Evolutionary conservation across 2,797 vertebrate genomes (phyloP).

Genomic region (Tokudaia muenninki): DNA sequence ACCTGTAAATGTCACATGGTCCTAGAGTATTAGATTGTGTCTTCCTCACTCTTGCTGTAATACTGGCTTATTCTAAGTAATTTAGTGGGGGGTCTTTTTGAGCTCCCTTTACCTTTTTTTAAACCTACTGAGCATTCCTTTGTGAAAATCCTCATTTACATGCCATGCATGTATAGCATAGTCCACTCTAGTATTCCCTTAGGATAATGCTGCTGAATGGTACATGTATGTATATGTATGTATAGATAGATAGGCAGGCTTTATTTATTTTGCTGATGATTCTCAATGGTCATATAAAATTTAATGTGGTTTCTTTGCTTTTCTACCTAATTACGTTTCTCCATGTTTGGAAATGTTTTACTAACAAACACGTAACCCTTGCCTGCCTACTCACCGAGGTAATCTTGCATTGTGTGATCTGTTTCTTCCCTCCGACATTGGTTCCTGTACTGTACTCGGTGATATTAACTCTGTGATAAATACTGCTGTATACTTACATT

Average conservation of each 20-base stretch:
- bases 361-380: constrained; percentile 41
- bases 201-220: constrained; percentile 22
- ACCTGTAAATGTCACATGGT: constrained; percentile 21
- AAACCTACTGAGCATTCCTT: neutral
- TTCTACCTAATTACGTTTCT: constrained; percentile 57
- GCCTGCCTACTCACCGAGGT: neutral
- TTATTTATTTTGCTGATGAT: constrained; percentile 56
- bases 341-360: constrained; percentile 57
- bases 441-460: constrained; percentile 44
- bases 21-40: neutral
- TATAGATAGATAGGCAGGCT: neutral
- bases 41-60: neutral
- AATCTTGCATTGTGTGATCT: neutral
- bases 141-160: constrained; percentile 36
- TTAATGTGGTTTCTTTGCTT: constrained; percentile 34
- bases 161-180: neutral
- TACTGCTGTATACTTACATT: neutral
- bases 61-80: neutral
- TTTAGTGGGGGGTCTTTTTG: constrained; percentile 41
- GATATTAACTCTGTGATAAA: constrained; percentile 52
- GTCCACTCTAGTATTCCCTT: neutral
- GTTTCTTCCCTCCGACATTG: constrained; percentile 7
- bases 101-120: neutral
- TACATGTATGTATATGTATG: neutral
- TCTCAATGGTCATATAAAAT: neutral